Evolutionary conservation across 2,113 vertebrate species (phyloP).

Genomic region (Indri indri): DNA sequence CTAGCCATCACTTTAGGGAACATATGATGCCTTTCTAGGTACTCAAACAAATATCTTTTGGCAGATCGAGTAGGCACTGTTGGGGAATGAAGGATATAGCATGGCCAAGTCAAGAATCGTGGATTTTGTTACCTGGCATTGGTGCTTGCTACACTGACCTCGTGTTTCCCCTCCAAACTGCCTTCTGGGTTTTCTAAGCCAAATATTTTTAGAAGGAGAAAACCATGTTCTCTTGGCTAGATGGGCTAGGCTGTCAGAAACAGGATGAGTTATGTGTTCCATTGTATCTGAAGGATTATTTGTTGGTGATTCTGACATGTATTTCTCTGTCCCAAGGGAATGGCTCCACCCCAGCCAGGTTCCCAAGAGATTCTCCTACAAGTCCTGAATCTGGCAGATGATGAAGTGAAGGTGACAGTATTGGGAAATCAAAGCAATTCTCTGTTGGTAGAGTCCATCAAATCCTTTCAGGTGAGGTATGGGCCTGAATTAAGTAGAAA

Average conservation of each 20-base stretch:
- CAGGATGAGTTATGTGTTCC: not conserved
- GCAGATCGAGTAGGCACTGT: not conserved
- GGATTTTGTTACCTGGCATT: not conserved
- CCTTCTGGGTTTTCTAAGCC: not conserved
- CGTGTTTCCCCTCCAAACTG: not conserved
- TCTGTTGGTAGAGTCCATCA: slow-evolving; percentile 82
- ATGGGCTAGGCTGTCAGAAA: not conserved
- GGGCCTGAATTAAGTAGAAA: not conserved
- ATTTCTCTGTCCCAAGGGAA: slow-evolving; percentile 85
- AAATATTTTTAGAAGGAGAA: not conserved
- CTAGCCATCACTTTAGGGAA: not conserved
- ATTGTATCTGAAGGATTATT: not conserved
- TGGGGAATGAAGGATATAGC: not conserved
- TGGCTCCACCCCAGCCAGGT: slow-evolving; percentile 83
- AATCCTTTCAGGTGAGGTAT: slow-evolving; percentile 86
- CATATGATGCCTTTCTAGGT: not conserved
- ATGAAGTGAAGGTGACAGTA: slow-evolving; percentile 82
- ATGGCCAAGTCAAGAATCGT: not conserved
- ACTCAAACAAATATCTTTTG: not conserved
- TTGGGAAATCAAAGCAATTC: slow-evolving; percentile 64
- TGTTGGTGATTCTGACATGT: slow-evolving; percentile 19
- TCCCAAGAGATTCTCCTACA: slow-evolving; percentile 88
- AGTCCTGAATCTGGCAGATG: slow-evolving; percentile 90
- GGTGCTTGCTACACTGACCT: not conserved
- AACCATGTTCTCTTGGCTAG: not conserved